Base-by-base conservation (phyloP, 2,888 invertebrate genomes). In the Caenorhabditis macrosperma region DNA sequence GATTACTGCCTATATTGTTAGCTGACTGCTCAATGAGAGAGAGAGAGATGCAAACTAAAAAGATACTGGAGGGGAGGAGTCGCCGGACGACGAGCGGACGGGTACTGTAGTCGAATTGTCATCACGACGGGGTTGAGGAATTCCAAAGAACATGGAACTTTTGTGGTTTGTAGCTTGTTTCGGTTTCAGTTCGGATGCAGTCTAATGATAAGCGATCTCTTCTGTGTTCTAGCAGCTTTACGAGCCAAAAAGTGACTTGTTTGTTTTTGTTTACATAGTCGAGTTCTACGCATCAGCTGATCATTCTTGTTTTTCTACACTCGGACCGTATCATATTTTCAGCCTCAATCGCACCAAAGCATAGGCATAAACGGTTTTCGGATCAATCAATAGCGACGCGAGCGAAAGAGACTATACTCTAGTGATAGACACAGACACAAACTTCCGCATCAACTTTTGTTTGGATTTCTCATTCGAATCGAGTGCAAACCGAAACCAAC, bases 401-500 rank as follows among this genome's bases (percentile, higher is more conserved):
- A 48, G 33, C n/a, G 41, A 6, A 20, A 54, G 20, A 54, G 54
- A 52, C 41, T 66, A 66, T 26, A 55, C 44, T 66, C 41, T 66
- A 66, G 54, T 28, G 17, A 30, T 28, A 54, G 54, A 54, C 38
- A 12, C 38, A 57, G 35, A 55, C 41, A 41, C 30, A 46, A 41
- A 41, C n/a, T 44, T 44, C 44, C 26, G 44, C 33, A 35, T 30
- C 20, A 30, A 3, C 30, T 50, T 50, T 63, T n/a, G 52, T 52
- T 52, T 30, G 54, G 17, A 54, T 30, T 17, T 52, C 52, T 2
- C 15, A 52, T 22, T 38, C 15, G 5, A 38, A 44, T 2, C 5
- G 9, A 44, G 9, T 1, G 17, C 12, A 50, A 7, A 44, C 15
- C 3, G 24, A 24, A 24, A 50, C 26, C 24, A 30, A 59, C 59